Evolutionary conservation across 2,797 vertebrate species (phyloP), one percentile per base, ranked within the genome.

Genomic region (Podargus strigoides): DNA sequence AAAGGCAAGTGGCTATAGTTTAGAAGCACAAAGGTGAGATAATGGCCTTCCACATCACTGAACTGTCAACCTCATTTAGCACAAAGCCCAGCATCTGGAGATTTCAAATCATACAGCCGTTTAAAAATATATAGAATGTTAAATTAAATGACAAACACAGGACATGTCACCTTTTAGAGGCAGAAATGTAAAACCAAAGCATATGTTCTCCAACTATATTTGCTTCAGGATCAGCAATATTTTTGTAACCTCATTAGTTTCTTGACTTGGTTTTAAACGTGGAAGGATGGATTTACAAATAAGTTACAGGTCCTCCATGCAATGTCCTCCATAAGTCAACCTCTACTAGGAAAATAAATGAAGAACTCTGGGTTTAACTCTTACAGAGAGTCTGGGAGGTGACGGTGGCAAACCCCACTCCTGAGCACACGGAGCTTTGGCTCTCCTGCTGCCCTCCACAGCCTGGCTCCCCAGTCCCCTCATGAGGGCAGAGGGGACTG

Each of bases 21-120:
- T 96, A 97, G 98, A 98, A 97, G 98, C 97, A 98, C 97, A 97
- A 98, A 98, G 98, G 98, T 98, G 98, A 98, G 98, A 98, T 98
- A 98, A 98, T 98, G 97, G 98, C 94, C 97, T 98, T 98, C 97
- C 92, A 94, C 97, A 90, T 96, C 98, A 98, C 98, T 98, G 98
- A 98, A 95, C 98, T 97, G 98, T 98, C 99, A 98, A 96, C 96
- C 95, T 95, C 49, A 64, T 97, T 99, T 98, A 99, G 96, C 70
- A 94, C 98, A 98, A 98, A 97, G 89, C 30, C 17, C 17, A 79
- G 96, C 94, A 96, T 97, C 97, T 96, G 93, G 98, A 98, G 98
- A 98, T 85, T 96, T 93, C 93, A 91, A 95, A 95, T 95, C 97
- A 97, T 98, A 96, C 97, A 97, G 94, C 70, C 97, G 92, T 97